Base-by-base conservation (phyloP, 2,888 invertebrate genomes). In the Ceratothoa steindachneri region DNA sequence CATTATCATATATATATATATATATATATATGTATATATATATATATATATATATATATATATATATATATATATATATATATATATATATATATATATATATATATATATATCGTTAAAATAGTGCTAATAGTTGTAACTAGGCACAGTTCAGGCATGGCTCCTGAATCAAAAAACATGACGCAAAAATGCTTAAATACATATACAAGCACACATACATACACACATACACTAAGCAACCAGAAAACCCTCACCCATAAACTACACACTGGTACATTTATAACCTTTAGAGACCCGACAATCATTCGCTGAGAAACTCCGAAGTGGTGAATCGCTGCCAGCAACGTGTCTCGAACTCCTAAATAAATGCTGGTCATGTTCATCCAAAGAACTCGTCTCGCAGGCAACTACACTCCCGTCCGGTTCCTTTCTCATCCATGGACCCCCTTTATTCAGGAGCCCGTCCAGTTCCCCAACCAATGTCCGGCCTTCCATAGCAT, bases 381-480 rank as follows among this genome's bases (percentile, higher is more conserved):
- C 41, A 41, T 41, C 41, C 7, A 41, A 15, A 41, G 41, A 41
- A 41, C 15, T 41, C 5, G 41, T 41, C 15, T 41, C 41, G 41
- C 41, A 41, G 7, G 41, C 7, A 9, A 41, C 15, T 41, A 41
- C 41, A 41, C 7, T 15, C 5, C 41, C 41, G 5, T 41, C 41
- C 7, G 41, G 15, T 9, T 41, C 41, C 41, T 41, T 41, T 5
- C 41, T 9, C 41, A 41, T 41, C 41, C 41, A 41, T 9, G 41
- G 51, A 74, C 71, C 27, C 67, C 77, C 19, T 74, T 72, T 15
- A n/a, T n/a, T n/a, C 70, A 72, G 41, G 77, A 77, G 55, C 75
- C 74, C 30, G n/a, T n/a, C n/a, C n/a, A n/a, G n/a, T n/a, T n/a
- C n/a, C n/a, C n/a, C n/a, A n/a, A n/a, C n/a, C n/a, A n/a, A n/a